These are phyloP conservation scores for Saguinus midas DNA, from an alignment of 2,113 vertebrate species.

Conservation along the genomic window DNA sequence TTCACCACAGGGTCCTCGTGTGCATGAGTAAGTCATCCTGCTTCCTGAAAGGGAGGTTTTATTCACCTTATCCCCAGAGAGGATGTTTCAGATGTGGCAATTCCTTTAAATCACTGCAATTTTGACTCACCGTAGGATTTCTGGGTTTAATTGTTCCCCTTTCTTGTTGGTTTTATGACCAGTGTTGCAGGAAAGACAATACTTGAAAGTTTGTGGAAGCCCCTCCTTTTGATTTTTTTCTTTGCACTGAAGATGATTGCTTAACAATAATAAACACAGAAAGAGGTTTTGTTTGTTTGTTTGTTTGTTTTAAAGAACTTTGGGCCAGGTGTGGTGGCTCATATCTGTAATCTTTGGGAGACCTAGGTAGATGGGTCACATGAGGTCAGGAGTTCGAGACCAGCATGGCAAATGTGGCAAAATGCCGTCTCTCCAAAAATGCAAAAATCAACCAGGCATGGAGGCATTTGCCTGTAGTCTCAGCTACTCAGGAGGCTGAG, in stretches of 20 bases:
- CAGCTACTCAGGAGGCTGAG: too few species aligned
- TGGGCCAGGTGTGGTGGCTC: too few species aligned
- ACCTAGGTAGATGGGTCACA: too few species aligned
- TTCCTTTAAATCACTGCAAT: neutral
- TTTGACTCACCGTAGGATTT: neutral
- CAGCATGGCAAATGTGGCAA: too few species aligned
- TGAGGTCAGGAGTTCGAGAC: too few species aligned
- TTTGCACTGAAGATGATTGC: slow-evolving; percentile 40
- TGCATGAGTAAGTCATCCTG: accelerated
- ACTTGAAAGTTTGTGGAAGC: slow-evolving; percentile 42
- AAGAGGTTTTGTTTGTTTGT: neutral
- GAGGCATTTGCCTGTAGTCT: too few species aligned
- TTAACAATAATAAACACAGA: slow-evolving; percentile 57
- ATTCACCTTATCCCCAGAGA: neutral
- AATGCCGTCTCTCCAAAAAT: too few species aligned
- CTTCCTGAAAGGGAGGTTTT: neutral
- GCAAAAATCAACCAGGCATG: too few species aligned
- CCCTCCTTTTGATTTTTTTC: neutral
- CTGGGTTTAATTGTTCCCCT: neutral
- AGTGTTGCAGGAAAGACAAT: slow-evolving; percentile 13
- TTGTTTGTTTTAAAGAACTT: too few species aligned
- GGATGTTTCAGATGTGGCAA: neutral
- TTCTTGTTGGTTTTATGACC: slow-evolving; percentile 59
- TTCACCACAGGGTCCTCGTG: neutral
- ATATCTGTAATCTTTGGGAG: too few species aligned